Percentiles rank a stretch among this genome's conserved stretches.
phyloP scores from a whole-genome alignment of 2,797 vertebrate species.

The Siniperca undulata region DNA sequence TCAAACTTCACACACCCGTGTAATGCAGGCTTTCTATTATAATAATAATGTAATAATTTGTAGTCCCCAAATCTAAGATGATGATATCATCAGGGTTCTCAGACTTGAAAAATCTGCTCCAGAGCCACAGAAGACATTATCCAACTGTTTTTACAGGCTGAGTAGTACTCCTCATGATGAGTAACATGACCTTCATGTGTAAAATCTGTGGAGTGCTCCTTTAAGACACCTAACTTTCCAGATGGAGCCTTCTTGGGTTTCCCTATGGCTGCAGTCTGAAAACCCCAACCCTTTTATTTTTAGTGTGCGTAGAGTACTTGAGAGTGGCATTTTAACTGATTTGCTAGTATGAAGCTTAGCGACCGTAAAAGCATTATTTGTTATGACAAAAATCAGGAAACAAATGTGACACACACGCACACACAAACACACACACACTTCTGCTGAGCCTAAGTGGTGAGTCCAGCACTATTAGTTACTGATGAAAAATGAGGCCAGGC shows the following conservation, averaged over 20 bases:
- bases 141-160: background rate
- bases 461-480: conserved; percentile 70
- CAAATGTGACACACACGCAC: background rate
- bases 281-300: conserved; percentile 15
- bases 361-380: conserved; percentile 36
- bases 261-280: conserved; percentile 12
- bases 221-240: conserved; percentile 6
- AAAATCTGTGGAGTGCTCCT: conserved; percentile 1
- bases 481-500: conserved; percentile 68
- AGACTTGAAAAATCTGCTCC: background rate
- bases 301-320: conserved; percentile 15
- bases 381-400: conserved; percentile 11
- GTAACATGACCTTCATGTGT: background rate
- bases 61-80: background rate
- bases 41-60: background rate
- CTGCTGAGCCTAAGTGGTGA: conserved; percentile 66
- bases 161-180: background rate
- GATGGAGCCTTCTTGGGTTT: background rate
- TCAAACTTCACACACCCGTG: background rate
- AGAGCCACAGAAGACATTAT: background rate
- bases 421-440: conserved; percentile 21
- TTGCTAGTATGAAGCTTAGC: conserved; percentile 22
- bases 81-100: conserved; percentile 1
- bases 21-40: background rate
- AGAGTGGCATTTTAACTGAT: conserved; percentile 57